phyloP scores from a whole-genome alignment of 2,797 vertebrate genomes.

The Peromyscus eremicus region DNA sequence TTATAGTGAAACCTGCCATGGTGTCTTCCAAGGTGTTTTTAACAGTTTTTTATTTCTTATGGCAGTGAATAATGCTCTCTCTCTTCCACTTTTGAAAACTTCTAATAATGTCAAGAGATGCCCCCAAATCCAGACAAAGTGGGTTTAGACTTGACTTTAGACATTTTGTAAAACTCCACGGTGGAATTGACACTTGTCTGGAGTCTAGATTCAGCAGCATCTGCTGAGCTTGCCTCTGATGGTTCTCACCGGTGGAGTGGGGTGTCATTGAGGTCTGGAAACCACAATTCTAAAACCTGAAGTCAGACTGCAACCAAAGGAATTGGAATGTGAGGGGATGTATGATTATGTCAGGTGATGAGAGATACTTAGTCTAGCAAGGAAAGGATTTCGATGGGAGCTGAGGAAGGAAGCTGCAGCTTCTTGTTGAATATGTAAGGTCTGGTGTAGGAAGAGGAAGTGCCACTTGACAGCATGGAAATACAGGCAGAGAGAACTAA shows the following conservation, averaged over 20 bases:
- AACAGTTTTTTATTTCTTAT: background rate
- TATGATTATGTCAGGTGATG: background rate
- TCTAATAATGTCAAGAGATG: conserved; percentile 37
- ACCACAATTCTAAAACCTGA: conserved; percentile 14
- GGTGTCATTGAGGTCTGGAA: background rate
- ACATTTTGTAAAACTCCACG: conserved; percentile 33
- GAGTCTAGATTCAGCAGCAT: conserved; percentile 6
- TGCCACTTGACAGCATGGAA: background rate
- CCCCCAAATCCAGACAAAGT: background rate
- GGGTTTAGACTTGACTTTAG: background rate
- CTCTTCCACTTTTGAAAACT: background rate
- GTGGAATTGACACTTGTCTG: background rate
- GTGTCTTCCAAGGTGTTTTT: background rate
- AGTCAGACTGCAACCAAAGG: background rate
- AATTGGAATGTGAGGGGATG: background rate
- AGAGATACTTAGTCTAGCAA: background rate
- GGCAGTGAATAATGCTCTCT: background rate
- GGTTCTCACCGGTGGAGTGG: background rate
- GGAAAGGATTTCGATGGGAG: background rate
- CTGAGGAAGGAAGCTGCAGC: background rate
- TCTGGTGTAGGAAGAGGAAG: background rate
- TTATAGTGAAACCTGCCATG: background rate
- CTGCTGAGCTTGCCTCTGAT: background rate
- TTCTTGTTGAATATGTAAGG: background rate
- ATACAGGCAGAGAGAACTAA: background rate